Base-by-base conservation (phyloP, 2,888 invertebrate species). In the Gortyna flavago region DNA sequence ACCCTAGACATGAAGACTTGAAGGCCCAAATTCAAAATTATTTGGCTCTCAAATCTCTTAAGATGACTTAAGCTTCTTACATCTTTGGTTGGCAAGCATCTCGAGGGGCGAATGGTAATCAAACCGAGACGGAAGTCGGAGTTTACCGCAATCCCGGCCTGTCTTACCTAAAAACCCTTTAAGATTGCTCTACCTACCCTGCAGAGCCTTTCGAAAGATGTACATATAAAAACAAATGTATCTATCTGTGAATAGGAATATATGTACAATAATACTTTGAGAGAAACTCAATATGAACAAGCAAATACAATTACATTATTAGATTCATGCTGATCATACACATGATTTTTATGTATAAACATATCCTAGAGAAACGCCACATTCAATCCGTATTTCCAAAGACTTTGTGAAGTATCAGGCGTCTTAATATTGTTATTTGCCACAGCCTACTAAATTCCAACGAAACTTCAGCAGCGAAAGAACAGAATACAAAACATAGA, bases 81-180 rank as follows among this genome's bases (percentile, higher is more conserved):
- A 90, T 92, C 92, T 87, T 90, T 85, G 87, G 85, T 89, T 87
- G 85, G 87, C 90, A 91, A 89, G 90, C 93, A 94, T 93, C 93
- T 92, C 91, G 90, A 93, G 92, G 94, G 94, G 93, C 92, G 92
- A 94, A 94, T 92, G 93, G 95, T 95, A 95, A 95, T 95, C 93
- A 95, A 93, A 94, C 85, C 86, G 90, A 91, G 90, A 89, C 93
- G 93, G 92, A 91, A 91, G 91, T 88, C 87, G 92, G 82, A 92
- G 92, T 92, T 92, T 90, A 90, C 91, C 93, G 91, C 94, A 95
- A 95, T 94, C 93, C 93, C 91, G 90, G 88, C 90, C 88, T 91
- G 91, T 92, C 93, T 95, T 93, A 93, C 94, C 93, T 94, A 93
- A 95, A 93, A 94, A 94, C 92, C 94, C 93, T 93, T 93, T 91